Evolutionary conservation across 2,113 vertebrate genomes (phyloP), one percentile per base, ranked within the genome.

Genomic region (Megaleporinus macrocephalus): DNA sequence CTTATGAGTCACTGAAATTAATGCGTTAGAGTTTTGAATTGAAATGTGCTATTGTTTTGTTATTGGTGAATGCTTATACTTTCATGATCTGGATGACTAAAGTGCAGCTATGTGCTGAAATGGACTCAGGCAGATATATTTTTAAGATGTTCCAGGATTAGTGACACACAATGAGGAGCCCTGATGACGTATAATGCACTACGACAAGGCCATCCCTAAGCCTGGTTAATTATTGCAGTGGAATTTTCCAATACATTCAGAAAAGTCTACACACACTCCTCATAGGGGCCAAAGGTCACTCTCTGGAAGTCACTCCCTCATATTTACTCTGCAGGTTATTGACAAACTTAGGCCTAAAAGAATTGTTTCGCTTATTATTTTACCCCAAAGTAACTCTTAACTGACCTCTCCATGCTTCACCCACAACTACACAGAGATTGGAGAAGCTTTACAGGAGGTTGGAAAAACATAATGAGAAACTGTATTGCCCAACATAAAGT

Each of bases 201-300:
- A 72, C 62, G 12, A 62, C 49, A 73, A 65, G 51, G 65, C 36
- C 76, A 86, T 79, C 80, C 68, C 63, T 62, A 68, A 62, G 71
- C 66, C 66, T 57, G 76, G 81, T 83, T 83, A 83, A 83, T 83
- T 51, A 83, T 80, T 86, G 49, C 51, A 53, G 66, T 83, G 79
- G 83, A 85, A 80, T 71, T 83, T 83, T 83, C 77, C 84, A 70
- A 75, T n/a, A 6, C 20, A 51, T 73, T 27, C 62, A 41, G 55
- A 27, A 51, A 81, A 11, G 26, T 20, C 41, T 57, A 59, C 63
- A 5, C 27, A 49, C 27, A 53, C 44, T 80, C 33, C 29, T 68
- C 51, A 82, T 36, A 13, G 68, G 41, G 80, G 51, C 73, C 80
- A 70, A 61, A 29, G 74, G 76, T 77, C 41, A 72, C n/a, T 26